Evolutionary conservation across 2,797 vertebrate genomes (phyloP).

Genomic region (Mallotus villosus): DNA sequence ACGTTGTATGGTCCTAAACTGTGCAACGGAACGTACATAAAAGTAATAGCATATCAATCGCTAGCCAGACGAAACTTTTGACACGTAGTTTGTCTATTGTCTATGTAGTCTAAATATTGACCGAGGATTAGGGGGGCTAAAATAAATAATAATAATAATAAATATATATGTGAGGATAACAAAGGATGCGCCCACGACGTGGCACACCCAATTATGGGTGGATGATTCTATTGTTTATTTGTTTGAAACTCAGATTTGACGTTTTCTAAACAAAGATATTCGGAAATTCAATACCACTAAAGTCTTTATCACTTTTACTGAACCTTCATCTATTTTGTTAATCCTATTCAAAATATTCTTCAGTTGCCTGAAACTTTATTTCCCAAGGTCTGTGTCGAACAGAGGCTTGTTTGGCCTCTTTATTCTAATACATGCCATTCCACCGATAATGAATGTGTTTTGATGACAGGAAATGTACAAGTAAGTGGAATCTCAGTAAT

Average conservation of each 20-base stretch:
- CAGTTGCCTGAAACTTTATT: constrained; percentile 26
- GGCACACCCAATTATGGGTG: too few species aligned
- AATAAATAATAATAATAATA: too few species aligned
- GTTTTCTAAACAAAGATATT: background rate
- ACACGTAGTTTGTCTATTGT: too few species aligned
- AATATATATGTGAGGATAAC: too few species aligned
- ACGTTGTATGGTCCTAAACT: too few species aligned
- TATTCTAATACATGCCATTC: constrained; percentile 50
- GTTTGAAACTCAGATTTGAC: background rate
- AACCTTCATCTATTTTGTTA: constrained; percentile 27
- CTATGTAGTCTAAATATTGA: too few species aligned
- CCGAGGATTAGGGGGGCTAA: too few species aligned
- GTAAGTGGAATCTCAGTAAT: constrained; percentile 64
- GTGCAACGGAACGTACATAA: too few species aligned
- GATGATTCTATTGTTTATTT: background rate
- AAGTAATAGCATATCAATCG: too few species aligned
- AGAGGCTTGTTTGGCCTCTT: constrained; percentile 19
- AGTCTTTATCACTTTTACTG: constrained; percentile 30
- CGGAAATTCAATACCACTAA: constrained; percentile 1
- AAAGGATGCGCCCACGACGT: too few species aligned
- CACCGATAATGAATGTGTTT: constrained; percentile 64
- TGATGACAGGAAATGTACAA: constrained; percentile 45
- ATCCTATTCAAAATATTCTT: constrained; percentile 12
- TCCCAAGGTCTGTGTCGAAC: constrained; percentile 56
- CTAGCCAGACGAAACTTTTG: too few species aligned